These are phyloP conservation scores for Tenodera sinensis DNA, from an alignment of 2,888 invertebrate genomes.

Conservation along the genomic window DNA sequence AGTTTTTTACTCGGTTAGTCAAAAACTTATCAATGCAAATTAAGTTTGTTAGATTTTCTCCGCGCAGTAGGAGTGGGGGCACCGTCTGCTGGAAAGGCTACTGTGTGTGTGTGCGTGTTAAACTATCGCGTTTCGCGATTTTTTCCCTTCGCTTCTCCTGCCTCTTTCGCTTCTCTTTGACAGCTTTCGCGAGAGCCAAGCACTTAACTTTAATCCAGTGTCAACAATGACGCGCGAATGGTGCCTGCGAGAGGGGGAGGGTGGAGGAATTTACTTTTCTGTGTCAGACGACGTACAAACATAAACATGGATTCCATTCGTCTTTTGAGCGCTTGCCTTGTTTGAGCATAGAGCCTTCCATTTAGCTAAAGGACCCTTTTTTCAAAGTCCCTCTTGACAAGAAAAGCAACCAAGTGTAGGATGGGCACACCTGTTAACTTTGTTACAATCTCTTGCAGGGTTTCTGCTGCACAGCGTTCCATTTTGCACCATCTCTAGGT, in stretches of 20 bases:
- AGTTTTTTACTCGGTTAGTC: background rate
- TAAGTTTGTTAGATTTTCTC: constrained; percentile 1
- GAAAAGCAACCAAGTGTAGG: background rate
- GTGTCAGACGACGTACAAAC: background rate
- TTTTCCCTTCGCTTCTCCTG: background rate
- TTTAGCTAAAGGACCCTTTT: background rate
- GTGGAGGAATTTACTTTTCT: background rate
- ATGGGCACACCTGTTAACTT: background rate
- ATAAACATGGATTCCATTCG: background rate
- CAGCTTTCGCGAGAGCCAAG: background rate
- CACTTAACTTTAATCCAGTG: constrained; percentile 2
- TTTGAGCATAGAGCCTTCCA: background rate
- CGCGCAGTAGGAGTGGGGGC: background rate
- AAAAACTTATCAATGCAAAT: constrained; percentile 8
- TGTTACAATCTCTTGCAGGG: background rate
- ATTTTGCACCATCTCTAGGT: background rate
- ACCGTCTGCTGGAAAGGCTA: background rate
- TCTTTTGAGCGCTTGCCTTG: background rate
- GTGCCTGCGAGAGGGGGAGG: too few relatives aligned
- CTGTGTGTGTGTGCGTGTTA: background rate
- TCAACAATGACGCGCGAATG: background rate
- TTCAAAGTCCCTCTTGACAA: background rate
- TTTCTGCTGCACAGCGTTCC: background rate
- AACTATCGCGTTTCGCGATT: background rate
- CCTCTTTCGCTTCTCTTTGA: background rate